Conservation (phyloP, 1,140 invertebrate species). For the Saccostrea echinata region DNA sequence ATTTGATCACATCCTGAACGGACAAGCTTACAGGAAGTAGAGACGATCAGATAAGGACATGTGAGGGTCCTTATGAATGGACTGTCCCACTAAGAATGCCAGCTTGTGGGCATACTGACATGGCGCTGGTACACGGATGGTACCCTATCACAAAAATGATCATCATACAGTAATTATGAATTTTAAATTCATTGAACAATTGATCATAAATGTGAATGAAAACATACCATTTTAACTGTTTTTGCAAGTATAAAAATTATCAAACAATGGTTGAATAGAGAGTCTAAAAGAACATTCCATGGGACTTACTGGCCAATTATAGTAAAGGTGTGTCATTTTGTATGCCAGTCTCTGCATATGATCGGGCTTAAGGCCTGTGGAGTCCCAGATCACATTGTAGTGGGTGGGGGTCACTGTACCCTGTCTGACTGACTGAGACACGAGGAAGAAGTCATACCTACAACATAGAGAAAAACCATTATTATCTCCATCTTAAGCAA, state of each 20-base stretch:
- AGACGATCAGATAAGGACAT: conserved; percentile 70
- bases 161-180: not conserved
- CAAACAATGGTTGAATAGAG: too few species aligned
- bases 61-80: conserved; percentile 83
- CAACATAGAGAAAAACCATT: not conserved
- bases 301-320: conserved; percentile 87
- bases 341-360: conserved; percentile 88
- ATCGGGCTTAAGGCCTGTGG: conserved; percentile 83
- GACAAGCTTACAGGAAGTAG: conserved; percentile 75
- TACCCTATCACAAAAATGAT: conserved; percentile 80
- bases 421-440: conserved; percentile 87
- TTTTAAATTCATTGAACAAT: not conserved
- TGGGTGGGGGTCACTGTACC: conserved; percentile 89
- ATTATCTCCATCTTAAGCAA: not conserved
- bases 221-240: too few species aligned
- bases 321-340: conserved; percentile 90
- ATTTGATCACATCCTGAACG: not conserved
- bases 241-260: too few species aligned
- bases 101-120: conserved; percentile 90
- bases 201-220: not conserved
- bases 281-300: not conserved
- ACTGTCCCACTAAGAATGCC: conserved; percentile 87
- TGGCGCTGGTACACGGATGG: conserved; percentile 89
- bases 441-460: conserved; percentile 83
- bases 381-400: conserved; percentile 88